These are phyloP conservation scores for Drosophila meridionalis DNA, from an alignment of 2,888 invertebrate genomes.

Conservation along the genomic window DNA sequence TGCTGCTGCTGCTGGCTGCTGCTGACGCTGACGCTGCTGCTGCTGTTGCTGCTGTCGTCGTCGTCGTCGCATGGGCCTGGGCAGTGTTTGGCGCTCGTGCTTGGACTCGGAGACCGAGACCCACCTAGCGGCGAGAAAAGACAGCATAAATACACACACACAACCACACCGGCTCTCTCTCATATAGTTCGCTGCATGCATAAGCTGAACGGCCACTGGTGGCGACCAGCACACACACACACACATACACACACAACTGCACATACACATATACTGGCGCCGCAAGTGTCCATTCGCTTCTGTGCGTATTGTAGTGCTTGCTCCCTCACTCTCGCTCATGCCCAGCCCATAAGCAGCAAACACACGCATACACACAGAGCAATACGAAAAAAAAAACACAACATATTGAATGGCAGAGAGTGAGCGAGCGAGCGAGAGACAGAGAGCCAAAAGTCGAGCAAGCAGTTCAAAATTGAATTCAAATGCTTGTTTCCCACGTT, in stretches of 20 bases:
- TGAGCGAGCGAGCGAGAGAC: background rate
- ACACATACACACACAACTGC: slow-evolving; percentile 13
- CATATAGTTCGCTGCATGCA: slow-evolving; percentile 8
- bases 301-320: slow-evolving; percentile 68
- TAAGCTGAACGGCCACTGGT: slow-evolving; percentile 26
- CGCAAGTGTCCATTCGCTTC: slow-evolving; percentile 70
- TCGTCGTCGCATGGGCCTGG: slow-evolving; percentile 30
- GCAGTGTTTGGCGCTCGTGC: slow-evolving; percentile 65
- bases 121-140: slow-evolving; percentile 47
- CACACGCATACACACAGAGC: slow-evolving; percentile 8
- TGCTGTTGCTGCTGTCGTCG: slow-evolving; percentile 1
- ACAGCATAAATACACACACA: slow-evolving; percentile 53
- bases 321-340: slow-evolving; percentile 61
- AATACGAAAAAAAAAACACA: background rate
- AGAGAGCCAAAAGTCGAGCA: slow-evolving; percentile 34
- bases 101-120: slow-evolving; percentile 46
- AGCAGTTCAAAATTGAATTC: slow-evolving; percentile 48
- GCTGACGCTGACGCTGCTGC: slow-evolving; percentile 18
- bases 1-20: slow-evolving; percentile 27
- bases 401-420: background rate
- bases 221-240: slow-evolving; percentile 29
- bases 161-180: slow-evolving; percentile 23
- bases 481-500: slow-evolving; percentile 12
- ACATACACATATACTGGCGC: slow-evolving; percentile 32
- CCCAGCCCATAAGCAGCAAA: slow-evolving; percentile 56